Conservation (phyloP, 2,113 vertebrate species). For the Genyomyrus donnyi region DNA sequence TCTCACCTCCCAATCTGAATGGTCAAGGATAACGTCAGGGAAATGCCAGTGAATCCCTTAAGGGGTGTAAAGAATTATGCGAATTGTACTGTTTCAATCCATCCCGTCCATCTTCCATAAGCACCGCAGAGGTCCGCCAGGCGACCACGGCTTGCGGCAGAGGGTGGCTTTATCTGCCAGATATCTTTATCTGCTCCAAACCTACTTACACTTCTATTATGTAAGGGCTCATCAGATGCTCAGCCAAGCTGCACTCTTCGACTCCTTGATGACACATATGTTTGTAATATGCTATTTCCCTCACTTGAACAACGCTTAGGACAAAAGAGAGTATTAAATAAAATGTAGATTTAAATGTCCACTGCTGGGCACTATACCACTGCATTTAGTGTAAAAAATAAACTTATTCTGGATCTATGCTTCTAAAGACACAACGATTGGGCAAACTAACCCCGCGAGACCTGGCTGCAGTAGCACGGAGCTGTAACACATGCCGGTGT, state of each 20-base stretch:
- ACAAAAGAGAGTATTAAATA: background rate
- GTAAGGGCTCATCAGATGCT: background rate
- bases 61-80: background rate
- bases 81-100: background rate
- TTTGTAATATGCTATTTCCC: background rate
- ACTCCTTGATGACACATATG: background rate
- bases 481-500: background rate
- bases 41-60: background rate
- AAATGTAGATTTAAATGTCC: background rate
- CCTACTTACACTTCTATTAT: background rate
- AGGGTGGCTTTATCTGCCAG: background rate
- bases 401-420: background rate
- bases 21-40: background rate
- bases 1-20: background rate
- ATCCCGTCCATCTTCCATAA: background rate
- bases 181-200: background rate
- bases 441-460: background rate
- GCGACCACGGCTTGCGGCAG: background rate
- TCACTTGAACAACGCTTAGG: background rate
- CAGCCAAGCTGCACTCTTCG: background rate
- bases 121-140: background rate
- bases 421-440: background rate
- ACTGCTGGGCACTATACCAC: background rate
- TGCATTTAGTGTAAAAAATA: background rate
- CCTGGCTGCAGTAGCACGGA: background rate